Conservation (phyloP, 2,113 vertebrate genomes). For the Microcebus griseorufus region DNA sequence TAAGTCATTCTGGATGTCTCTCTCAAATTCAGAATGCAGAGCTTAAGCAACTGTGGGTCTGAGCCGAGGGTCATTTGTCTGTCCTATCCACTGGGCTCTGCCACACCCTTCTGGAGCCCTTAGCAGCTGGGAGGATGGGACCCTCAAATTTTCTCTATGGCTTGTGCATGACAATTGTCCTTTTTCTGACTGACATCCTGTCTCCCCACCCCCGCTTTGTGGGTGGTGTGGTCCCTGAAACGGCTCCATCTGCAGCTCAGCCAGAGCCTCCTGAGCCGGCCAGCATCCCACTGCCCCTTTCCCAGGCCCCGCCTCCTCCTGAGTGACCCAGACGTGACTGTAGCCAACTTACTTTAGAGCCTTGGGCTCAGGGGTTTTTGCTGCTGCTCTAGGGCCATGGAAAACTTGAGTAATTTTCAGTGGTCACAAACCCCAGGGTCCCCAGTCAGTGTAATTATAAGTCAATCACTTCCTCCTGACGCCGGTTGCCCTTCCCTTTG, state of each 20-base stretch:
- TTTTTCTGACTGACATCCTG: background rate
- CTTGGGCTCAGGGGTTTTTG: background rate
- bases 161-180: background rate
- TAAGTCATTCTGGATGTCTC: background rate
- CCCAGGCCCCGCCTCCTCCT: background rate
- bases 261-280: background rate
- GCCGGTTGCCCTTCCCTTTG: conserved; percentile 49
- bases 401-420: conserved; percentile 57
- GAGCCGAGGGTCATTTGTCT: background rate
- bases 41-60: background rate
- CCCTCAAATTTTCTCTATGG: background rate
- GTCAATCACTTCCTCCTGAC: conserved; percentile 43
- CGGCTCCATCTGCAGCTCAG: background rate
- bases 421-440: conserved; percentile 43
- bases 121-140: background rate
- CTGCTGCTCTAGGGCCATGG: background rate
- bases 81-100: background rate
- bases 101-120: background rate
- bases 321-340: background rate
- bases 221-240: background rate
- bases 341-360: background rate
- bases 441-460: conserved; percentile 46
- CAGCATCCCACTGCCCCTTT: background rate
- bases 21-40: background rate
- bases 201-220: background rate